Base-by-base conservation (phyloP, 2,797 vertebrate species). In the Darevskia nairensis region DNA sequence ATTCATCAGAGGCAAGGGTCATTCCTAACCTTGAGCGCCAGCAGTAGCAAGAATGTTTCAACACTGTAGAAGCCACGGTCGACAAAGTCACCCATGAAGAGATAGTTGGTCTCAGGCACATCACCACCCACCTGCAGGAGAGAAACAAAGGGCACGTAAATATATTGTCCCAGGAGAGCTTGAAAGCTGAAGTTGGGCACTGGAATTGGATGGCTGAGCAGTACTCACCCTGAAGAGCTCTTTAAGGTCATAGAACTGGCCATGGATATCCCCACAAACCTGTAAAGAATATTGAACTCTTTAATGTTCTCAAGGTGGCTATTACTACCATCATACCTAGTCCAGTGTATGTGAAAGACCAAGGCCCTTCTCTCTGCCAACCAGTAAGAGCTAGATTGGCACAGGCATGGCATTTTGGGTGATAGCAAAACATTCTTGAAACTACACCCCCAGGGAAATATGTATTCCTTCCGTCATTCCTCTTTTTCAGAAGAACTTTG, bases 81-180 rank as follows among this genome's bases (percentile, higher is more conserved):
- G 94, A 99, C 98, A 95, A 99, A 99, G 96, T 99, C 98, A 1
- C 98, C 98, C 98, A 99, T 98, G 95, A 99, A 99, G 90, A 99
- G 97, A 95, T 99, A 99, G 94, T 99, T 99, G 93, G 98, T 99
- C 96, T 99, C 98, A 32, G 98, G 98, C 91, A 98, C 98, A 11
- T 99, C 98, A 0, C 98, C 98, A 66, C 98, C 98, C 50, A 99
- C 98, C 98, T 99, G 91, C 4, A 3, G 19, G 50, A 32, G 82
- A 72, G 77, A 89, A 68, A 89, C 27, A 89, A 8, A 50, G 32
- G 29, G 25, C 23, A 32, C 25, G 50, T 35, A 8, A 81, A 75
- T 79, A 41, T 39, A 29, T 46, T 74, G 72, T n/a, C 46, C 13
- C 5, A 35, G 7, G 46, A 50, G 25, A 32, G 7, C 35, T 77